A percentile compares a stretch with the other conserved stretches of the same genome.
Evolutionary conservation across 2,113 vertebrate species (phyloP).

Genomic region (Neofelis nebulosa): DNA sequence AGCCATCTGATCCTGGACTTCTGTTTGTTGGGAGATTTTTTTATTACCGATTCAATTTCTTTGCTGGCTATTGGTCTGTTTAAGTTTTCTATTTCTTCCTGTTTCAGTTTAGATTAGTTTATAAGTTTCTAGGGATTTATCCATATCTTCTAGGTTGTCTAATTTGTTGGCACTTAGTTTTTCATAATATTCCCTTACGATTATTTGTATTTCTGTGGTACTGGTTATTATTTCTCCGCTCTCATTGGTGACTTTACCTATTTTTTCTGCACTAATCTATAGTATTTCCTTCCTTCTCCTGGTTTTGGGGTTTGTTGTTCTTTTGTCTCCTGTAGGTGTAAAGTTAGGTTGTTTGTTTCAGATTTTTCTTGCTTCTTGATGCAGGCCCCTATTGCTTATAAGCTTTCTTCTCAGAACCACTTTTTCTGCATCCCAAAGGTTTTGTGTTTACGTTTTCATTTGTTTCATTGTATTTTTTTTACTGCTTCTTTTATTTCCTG

Average conservation of each 20-base stretch:
- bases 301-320: background rate
- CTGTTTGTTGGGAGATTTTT: background rate
- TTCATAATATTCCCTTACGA: background rate
- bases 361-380: background rate
- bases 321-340: background rate
- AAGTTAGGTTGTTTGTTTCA: background rate
- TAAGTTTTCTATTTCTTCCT: background rate
- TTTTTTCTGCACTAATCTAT: background rate
- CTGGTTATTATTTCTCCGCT: background rate
- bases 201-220: background rate
- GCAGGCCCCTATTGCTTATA: background rate
- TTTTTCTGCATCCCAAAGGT: background rate
- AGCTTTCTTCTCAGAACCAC: background rate
- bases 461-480: background rate
- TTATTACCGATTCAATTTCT: background rate
- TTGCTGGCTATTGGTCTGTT: background rate
- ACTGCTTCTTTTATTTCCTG: background rate
- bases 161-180: background rate
- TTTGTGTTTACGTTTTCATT: background rate
- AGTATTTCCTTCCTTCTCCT: background rate
- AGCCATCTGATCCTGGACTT: background rate
- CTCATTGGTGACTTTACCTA: background rate
- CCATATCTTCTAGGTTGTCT: background rate
- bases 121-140: background rate
- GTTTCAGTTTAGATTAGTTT: background rate